Evolutionary conservation across 1,140 invertebrate species (phyloP), one percentile per base, ranked within the genome.

Genomic region (Chironomus tepperi): DNA sequence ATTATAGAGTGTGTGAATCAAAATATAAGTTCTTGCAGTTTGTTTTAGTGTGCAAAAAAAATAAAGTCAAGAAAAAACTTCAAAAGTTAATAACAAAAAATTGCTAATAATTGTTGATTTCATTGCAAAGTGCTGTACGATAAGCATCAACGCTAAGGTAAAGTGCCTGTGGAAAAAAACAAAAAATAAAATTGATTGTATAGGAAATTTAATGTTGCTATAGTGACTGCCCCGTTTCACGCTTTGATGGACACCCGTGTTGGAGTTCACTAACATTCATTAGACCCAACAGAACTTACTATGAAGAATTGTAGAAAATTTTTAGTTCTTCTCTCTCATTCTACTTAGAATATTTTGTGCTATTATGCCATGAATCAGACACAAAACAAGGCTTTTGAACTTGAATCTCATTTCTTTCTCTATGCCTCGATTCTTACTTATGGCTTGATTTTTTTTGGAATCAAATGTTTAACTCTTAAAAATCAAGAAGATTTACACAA

Each of bases 181-280:
- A 57, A 57, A 57, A n/a, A 15, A 57, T 5, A n/a, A n/a, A 57
- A 57, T 57, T 57, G 47, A 57, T 57, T 57, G 47, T 57, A n/a
- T 57, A n/a, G 12, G n/a, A 57, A 57, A 57, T n/a, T 57, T 57
- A 57, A 57, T 57, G 47, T 57, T 57, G 10, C 47, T 57, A 57
- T 57, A 57, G 47, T 57, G 47, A 57, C 47, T 57, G 47, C 47
- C 47, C 47, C 47, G 47, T 57, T 57, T 57, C 47, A 57, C 47
- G 47, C 47, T 57, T 57, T 57, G 47, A 57, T 57, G 47, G 47
- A 57, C 47, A 57, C 47, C 47, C 47, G 47, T n/a, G 47, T n/a
- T 5, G 12, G 47, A 57, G 47, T 57, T 57, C 47, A 57, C 12
- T 57, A 57, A 57, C 47, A 57, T 57, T 57, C 47, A 57, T 57